Evolutionary conservation across 2,888 invertebrate genomes (phyloP).

Genomic region (Torymus tubicola): DNA sequence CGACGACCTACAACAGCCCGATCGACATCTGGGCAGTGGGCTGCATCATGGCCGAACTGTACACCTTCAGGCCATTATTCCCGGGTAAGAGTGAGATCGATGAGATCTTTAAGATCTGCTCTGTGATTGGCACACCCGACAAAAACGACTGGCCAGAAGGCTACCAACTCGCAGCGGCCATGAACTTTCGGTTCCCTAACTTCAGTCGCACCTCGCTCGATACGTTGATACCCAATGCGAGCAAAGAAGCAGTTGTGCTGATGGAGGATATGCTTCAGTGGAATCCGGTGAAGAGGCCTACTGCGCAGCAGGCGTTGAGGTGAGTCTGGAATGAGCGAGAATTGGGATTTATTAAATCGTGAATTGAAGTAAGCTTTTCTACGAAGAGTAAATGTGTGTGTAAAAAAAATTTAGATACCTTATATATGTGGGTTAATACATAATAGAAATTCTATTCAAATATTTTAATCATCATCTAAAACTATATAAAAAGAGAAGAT

Average conservation of each 20-base stretch:
- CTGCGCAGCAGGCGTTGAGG: conserved; percentile 91
- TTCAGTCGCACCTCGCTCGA: conserved; percentile 88
- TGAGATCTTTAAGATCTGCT: conserved; percentile 96
- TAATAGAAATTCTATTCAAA: too few species aligned
- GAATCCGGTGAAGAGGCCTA: conserved; percentile 95
- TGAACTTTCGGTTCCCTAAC: conserved; percentile 97
- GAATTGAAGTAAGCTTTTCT: too few species aligned
- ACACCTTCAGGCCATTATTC: conserved; percentile 95
- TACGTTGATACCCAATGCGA: conserved; percentile 89
- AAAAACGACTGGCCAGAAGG: conserved; percentile 97
- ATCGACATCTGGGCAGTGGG: conserved; percentile 99
- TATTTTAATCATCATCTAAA: too few species aligned
- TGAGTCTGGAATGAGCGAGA: conserved; percentile 71
- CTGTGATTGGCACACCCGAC: conserved; percentile 93
- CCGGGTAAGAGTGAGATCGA: conserved; percentile 98
- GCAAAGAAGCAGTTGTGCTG: conserved; percentile 88
- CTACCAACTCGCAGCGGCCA: conserved; percentile 91
- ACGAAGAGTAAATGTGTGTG: too few species aligned
- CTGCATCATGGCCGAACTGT: conserved; percentile 98
- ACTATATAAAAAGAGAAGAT: too few species aligned
- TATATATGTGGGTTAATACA: too few species aligned
- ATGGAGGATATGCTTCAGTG: conserved; percentile 92
- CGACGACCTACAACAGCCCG: conserved; percentile 96
- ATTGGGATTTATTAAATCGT: background rate
- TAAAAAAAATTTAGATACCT: too few species aligned